Percentiles rank a stretch among this genome's conserved stretches.
These are phyloP conservation scores for Pogonus chalceus DNA, from an alignment of 1,140 invertebrate genomes.

Conservation along the genomic window DNA sequence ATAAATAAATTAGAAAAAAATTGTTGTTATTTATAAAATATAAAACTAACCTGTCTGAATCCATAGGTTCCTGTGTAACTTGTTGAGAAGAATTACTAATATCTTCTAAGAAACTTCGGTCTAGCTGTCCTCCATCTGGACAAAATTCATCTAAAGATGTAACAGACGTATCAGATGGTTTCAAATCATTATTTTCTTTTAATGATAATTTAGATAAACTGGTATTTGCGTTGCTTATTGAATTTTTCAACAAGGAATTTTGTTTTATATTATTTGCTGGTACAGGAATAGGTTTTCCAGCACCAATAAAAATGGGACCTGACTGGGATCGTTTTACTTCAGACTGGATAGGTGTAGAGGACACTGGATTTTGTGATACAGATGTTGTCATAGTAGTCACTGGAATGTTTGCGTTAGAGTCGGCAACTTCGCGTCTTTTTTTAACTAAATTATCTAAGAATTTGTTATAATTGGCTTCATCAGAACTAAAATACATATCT, in stretches of 20 bases:
- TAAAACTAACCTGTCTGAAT: constrained; percentile 51
- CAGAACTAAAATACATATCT: constrained; percentile 70
- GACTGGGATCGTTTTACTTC: constrained; percentile 36
- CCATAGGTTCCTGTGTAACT: constrained; percentile 19
- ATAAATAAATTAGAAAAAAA: constrained; percentile 12
- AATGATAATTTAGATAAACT: neutral
- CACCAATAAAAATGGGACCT: constrained; percentile 34
- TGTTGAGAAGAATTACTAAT: constrained; percentile 27
- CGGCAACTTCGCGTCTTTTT: constrained; percentile 58
- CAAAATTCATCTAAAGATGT: constrained; percentile 78
- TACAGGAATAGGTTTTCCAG: constrained; percentile 21
- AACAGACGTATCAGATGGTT: constrained; percentile 12
- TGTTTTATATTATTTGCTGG: neutral
- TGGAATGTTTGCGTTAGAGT: constrained; percentile 39
- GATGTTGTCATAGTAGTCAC: constrained; percentile 30
- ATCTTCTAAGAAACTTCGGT: constrained; percentile 76
- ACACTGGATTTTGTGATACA: constrained; percentile 36
- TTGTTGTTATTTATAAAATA: neutral
- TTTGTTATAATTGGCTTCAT: constrained; percentile 82
- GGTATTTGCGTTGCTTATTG: neutral
- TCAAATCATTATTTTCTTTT: neutral
- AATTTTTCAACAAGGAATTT: neutral
- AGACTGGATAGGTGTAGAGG: constrained; percentile 34
- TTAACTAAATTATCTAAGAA: constrained; percentile 67
- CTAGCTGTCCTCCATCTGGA: constrained; percentile 64